Base-by-base conservation (phyloP, 2,113 vertebrate genomes). In the Stegastes partitus region DNA sequence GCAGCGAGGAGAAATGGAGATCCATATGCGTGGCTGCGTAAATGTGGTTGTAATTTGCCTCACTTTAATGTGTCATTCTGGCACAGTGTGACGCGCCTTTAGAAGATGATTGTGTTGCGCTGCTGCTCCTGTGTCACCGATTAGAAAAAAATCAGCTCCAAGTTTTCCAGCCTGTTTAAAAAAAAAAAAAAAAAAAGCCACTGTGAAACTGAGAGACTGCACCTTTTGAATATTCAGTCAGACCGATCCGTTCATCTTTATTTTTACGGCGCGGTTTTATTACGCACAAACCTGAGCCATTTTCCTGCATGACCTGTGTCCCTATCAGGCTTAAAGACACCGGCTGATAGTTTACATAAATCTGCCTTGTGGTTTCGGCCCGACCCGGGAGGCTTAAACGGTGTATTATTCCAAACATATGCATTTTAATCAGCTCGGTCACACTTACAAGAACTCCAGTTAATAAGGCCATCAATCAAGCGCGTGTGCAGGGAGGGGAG, bases 381-480 rank as follows among this genome's bases (percentile, higher is more conserved):
- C 84, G 65, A 86, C 86, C 80, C 87, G 70, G 89, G 93, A 95
- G 95, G 95, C 95, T 97, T 98, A 98, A 98, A 97, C 96, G 93
- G 94, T 96, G 93, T 96, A 97, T 98, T 98, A 98, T 97, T 96
- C 96, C 96, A 96, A 97, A 97, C 97, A 98, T 98, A 98, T 97
- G 97, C 96, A 96, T 96, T 94, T 97, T 97, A 98, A 99, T 98
- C 96, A 97, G 95, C 94, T 96, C 91, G 96, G 98, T 99, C 97
- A 99, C 97, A 97, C 95, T 97, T 98, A 99, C 97, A 98, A 97
- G 97, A 98, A 96, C 96, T 96, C 93, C 95, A 94, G 96, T 97
- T 99, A 99, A 99, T 98, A 99, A 99, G 97, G 96, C 97, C 95
- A 98, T 99, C 97, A 98, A 98, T 99, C 97, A 98, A 87, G 93